These are phyloP conservation scores for Nannoperca australis DNA, from an alignment of 2,797 vertebrate species.

Conservation along the genomic window DNA sequence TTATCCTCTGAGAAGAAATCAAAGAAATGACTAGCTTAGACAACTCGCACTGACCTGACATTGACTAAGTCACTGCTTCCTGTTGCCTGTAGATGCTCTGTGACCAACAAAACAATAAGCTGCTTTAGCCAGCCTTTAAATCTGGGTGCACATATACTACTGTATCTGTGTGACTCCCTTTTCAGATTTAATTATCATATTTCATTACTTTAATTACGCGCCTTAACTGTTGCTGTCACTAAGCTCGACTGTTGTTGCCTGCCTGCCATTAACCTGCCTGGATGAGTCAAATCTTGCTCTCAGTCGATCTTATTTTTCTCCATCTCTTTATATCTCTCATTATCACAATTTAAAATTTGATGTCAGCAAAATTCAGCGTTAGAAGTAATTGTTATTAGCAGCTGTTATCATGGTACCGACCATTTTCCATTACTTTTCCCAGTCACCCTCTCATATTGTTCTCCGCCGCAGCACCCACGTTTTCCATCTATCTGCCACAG, in stretches of 20 bases:
- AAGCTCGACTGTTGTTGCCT: background rate
- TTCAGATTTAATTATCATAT: constrained; percentile 39
- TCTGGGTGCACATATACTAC: background rate
- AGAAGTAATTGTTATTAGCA: constrained; percentile 52
- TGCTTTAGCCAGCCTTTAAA: background rate
- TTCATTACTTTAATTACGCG: constrained; percentile 37
- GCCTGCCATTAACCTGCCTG: constrained; percentile 30
- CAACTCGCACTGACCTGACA: background rate
- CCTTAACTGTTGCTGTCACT: constrained; percentile 38
- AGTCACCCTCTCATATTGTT: constrained; percentile 17
- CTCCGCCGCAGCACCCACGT: background rate
- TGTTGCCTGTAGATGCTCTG: background rate
- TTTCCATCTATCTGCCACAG: constrained; percentile 1
- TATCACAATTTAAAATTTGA: constrained; percentile 24
- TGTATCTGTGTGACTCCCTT: background rate
- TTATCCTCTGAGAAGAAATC: background rate
- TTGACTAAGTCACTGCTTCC: background rate
- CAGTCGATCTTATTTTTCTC: background rate
- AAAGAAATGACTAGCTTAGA: background rate
- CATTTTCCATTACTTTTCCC: constrained; percentile 40
- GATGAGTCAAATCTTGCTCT: constrained; percentile 23
- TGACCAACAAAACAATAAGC: background rate
- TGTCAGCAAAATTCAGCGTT: constrained; percentile 25
- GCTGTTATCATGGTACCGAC: constrained; percentile 28
- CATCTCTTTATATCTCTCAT: constrained; percentile 12